Conservation (phyloP, 2,888 invertebrate species). For the Allygus modestus region DNA sequence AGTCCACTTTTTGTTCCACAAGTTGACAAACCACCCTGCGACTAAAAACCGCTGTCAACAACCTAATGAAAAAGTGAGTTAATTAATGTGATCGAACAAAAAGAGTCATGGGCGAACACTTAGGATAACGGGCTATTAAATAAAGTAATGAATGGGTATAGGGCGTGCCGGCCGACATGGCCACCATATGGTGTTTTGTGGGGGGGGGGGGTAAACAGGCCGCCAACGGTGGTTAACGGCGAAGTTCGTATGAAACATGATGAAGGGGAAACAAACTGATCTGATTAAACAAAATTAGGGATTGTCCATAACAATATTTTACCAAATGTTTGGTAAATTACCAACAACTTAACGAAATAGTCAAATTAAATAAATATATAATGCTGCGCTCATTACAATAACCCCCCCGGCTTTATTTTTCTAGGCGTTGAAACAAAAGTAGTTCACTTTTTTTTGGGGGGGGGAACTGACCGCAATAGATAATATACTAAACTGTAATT, state of each 20-base stretch:
- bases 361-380: no score
- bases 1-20: no score
- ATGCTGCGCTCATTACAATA: no score
- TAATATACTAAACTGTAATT: no score
- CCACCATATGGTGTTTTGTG: slow-evolving; percentile 20
- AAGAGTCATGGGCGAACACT: not conserved
- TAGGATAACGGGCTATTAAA: slow-evolving; percentile 35
- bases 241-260: not conserved
- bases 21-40: not conserved
- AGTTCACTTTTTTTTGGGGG: no score
- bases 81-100: slow-evolving; percentile 15
- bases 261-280: not conserved
- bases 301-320: no score
- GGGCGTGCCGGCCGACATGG: not conserved
- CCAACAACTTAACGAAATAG: no score
- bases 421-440: no score
- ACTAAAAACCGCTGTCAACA: not conserved
- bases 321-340: no score
- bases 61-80: slow-evolving; percentile 7
- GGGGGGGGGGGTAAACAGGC: not conserved
- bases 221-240: not conserved
- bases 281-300: no score
- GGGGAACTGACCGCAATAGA: no score
- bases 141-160: slow-evolving; percentile 25
- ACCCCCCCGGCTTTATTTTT: no score